Percentiles rank a stretch among this genome's conserved stretches.
phyloP scores from a whole-genome alignment of 2,113 vertebrate species.

The Quiscalus mexicanus region DNA sequence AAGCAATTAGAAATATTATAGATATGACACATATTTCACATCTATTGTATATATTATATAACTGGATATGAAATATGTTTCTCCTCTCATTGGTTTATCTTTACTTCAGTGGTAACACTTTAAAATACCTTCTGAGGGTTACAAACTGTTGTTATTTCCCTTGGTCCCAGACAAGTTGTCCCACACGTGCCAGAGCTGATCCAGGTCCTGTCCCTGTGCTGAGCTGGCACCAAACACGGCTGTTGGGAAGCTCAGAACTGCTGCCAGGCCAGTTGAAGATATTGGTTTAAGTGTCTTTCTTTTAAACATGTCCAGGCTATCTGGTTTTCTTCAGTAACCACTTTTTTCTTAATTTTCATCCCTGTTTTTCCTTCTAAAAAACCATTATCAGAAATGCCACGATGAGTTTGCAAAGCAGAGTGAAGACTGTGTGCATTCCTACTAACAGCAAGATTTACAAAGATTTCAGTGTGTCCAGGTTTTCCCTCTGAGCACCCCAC shows the following conservation, averaged over 20 bases:
- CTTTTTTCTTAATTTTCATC: background rate
- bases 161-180: background rate
- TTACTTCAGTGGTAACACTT: background rate
- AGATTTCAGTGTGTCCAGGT: background rate
- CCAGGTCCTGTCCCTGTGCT: background rate
- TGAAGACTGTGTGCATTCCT: background rate
- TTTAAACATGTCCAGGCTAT: background rate
- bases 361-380: background rate
- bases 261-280: background rate
- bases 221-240: rapidly evolving
- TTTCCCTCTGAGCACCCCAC: background rate
- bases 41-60: background rate
- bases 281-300: background rate
- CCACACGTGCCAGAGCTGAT: background rate
- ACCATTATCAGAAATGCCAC: background rate
- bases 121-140: background rate
- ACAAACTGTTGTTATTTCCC: background rate
- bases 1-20: background rate
- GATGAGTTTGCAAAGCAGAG: background rate
- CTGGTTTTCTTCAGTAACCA: background rate
- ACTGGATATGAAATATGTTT: background rate
- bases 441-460: background rate
- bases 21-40: background rate
- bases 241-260: background rate
- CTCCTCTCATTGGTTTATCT: background rate